Evolutionary conservation across 2,888 invertebrate species (phyloP).

Genomic region (Oasisia sp.): DNA sequence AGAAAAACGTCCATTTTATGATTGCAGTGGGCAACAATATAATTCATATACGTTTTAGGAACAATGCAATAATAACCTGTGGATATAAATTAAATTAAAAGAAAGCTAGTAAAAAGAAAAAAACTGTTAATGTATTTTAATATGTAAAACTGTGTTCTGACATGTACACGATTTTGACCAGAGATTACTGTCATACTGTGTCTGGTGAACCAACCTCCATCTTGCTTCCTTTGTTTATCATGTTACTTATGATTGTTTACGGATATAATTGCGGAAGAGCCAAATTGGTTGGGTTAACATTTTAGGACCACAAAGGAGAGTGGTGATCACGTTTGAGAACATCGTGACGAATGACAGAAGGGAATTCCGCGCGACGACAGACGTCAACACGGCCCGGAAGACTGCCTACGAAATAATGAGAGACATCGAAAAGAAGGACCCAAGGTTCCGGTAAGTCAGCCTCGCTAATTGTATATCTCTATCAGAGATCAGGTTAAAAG

Average conservation of each 20-base stretch:
- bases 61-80: too few relatives aligned
- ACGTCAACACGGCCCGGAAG: neutral
- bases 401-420: neutral
- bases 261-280: neutral
- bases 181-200: too few relatives aligned
- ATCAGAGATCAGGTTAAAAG: neutral
- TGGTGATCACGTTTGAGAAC: neutral
- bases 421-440: neutral
- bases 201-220: neutral
- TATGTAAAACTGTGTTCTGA: too few relatives aligned
- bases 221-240: neutral
- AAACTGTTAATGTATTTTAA: too few relatives aligned
- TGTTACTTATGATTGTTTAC: neutral
- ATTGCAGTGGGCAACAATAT: too few relatives aligned
- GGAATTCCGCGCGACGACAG: slow-evolving; percentile 1
- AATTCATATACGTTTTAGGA: too few relatives aligned
- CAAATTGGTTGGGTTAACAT: neutral
- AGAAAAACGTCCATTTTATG: too few relatives aligned
- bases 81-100: too few relatives aligned
- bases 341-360: neutral
- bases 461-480: neutral
- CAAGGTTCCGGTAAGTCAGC: neutral
- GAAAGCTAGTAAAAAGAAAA: too few relatives aligned
- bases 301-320: neutral
- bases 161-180: too few relatives aligned